phyloP scores from a whole-genome alignment of 1,140 invertebrate genomes.

The Ceratosolen fusciceps region DNA sequence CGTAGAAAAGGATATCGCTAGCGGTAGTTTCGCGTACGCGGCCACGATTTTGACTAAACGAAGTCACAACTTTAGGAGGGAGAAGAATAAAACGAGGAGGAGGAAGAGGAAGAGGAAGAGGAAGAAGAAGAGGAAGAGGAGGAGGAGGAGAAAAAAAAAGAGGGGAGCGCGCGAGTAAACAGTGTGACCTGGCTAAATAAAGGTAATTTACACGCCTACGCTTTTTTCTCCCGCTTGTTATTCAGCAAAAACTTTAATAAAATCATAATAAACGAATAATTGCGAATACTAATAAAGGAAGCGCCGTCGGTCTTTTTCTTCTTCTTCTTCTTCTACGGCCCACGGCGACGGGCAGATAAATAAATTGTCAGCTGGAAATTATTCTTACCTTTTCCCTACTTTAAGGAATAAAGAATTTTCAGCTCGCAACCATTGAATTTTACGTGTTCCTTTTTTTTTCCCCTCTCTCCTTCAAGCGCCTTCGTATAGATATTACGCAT shows the following conservation, averaged over 20 bases:
- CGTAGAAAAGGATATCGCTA: neutral
- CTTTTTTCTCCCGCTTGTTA: neutral
- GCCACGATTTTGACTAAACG: neutral
- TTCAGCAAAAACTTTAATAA: neutral
- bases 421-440: neutral
- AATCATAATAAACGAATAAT: conserved; percentile 9
- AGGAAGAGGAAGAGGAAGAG: too few species aligned
- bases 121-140: too few species aligned
- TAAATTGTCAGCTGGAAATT: neutral
- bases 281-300: neutral
- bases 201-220: too few species aligned
- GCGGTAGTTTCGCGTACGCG: neutral
- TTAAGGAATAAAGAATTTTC: conserved; percentile 3
- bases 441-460: neutral
- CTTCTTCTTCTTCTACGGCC: too few species aligned
- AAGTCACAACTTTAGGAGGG: too few species aligned
- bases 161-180: neutral
- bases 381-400: neutral
- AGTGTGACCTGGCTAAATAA: too few species aligned
- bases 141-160: neutral
- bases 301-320: neutral
- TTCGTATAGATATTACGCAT: too few species aligned
- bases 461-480: too few species aligned
- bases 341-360: neutral
- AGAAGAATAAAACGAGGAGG: too few species aligned